Conservation (phyloP, 2,888 invertebrate genomes). For the Papilio protenor region DNA sequence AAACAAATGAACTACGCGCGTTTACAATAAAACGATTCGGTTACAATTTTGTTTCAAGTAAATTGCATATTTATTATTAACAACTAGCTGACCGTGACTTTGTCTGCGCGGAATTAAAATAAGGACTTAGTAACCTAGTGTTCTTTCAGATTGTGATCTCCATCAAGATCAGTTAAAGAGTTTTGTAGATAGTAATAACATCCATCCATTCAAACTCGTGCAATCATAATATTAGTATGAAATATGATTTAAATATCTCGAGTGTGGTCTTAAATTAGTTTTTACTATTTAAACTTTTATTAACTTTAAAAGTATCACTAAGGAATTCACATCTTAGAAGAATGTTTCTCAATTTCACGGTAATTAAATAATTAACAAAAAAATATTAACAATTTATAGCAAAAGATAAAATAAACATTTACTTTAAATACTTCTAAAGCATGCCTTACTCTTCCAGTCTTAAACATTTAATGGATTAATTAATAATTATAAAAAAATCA, state of each 20-base stretch:
- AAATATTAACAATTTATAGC: not conserved
- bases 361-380: not conserved
- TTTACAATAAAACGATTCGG: not conserved
- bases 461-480: too few species aligned
- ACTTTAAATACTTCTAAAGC: too few species aligned
- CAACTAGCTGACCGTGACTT: too few species aligned
- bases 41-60: too few species aligned
- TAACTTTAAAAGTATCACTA: not conserved
- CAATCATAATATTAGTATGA: not conserved
- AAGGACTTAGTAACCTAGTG: too few species aligned
- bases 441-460: too few species aligned
- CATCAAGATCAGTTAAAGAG: too few species aligned
- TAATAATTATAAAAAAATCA: too few species aligned
- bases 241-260: conserved; percentile 2
- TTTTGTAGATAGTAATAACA: too few species aligned
- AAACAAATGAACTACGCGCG: conserved; percentile 10
- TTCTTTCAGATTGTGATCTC: too few species aligned
- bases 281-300: not conserved
- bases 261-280: not conserved
- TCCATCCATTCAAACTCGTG: not conserved
- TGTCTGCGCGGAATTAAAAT: too few species aligned
- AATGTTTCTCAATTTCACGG: not conserved
- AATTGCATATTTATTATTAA: too few species aligned
- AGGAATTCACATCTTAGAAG: not conserved
- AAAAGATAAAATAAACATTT: not conserved